Evolutionary conservation across 2,888 invertebrate species (phyloP).

Genomic region (Eremobia ochroleuca): DNA sequence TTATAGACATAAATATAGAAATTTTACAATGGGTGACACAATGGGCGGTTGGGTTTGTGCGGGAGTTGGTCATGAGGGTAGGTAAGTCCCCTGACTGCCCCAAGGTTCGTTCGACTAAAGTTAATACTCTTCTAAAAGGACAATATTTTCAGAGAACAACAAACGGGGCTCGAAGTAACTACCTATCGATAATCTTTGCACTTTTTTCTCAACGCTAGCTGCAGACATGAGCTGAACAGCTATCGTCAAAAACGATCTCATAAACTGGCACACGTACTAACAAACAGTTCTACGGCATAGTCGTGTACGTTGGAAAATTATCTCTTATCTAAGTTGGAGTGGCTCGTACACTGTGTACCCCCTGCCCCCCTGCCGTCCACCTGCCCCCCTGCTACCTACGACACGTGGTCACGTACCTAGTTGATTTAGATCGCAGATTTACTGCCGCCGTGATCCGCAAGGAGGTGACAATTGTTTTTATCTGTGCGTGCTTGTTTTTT

Average conservation of each 20-base stretch:
- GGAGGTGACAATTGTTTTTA: slow-evolving; percentile 47
- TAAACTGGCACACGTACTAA: slow-evolving; percentile 36
- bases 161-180: no score
- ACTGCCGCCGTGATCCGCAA: slow-evolving; percentile 29
- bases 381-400: background rate
- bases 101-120: background rate
- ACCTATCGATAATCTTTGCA: background rate
- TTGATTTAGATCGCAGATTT: slow-evolving; percentile 56
- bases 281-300: slow-evolving; percentile 30
- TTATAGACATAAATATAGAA: no score
- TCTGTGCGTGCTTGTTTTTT: slow-evolving; percentile 11
- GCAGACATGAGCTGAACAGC: background rate
- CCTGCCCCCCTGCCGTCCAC: background rate
- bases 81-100: background rate
- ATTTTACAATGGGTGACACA: no score
- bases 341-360: slow-evolving; percentile 13
- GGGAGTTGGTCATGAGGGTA: background rate
- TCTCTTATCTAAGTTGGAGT: slow-evolving; percentile 39
- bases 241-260: slow-evolving; percentile 29
- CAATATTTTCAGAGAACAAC: background rate
- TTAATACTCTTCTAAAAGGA: background rate
- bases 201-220: background rate
- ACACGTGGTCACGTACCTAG: slow-evolving; percentile 46
- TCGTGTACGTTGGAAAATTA: slow-evolving; percentile 37
- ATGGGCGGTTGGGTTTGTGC: no score